Base-by-base conservation (phyloP, 2,888 invertebrate genomes). In the Gymnocheta viridis region DNA sequence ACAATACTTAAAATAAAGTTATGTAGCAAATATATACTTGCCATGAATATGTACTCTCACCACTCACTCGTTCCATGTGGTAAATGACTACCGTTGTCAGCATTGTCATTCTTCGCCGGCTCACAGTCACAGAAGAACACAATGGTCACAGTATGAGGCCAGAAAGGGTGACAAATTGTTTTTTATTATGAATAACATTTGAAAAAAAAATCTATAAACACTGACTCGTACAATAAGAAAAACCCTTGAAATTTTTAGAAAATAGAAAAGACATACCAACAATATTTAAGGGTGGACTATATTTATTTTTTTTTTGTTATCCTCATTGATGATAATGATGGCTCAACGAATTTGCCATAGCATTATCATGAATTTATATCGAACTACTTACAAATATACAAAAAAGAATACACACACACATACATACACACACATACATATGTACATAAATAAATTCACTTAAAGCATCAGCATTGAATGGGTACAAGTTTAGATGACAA, bases 141-240 rank as follows among this genome's bases (percentile, higher is more conserved):
- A 54, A 47, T 58, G 44, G n/a, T 10, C 58, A 72, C 66, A 80
- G 81, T 56, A 17, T 77, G 81, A 81, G 84, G 73, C 89, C 87
- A 88, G n/a, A 89, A 89, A 89, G 89, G 89, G 89, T 90, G 90
- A 90, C 89, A 90, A 90, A 90, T 90, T 90, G 90, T 89, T 90
- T 90, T 90, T 90, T 90, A 89, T 90, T 89, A 88, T 24, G 10
- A 72, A 35, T 47, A 60, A 56, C 22, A 62, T 38, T 44, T 38
- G n/a, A 64, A 56, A 54, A 22, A 44, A 29, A 10, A 38, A 54
- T 4, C 32, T 32, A 24, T 2, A 38, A 47, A 44, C 4, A 17
- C 22, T 9, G 2, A 9, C 17, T 5, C 14, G 24, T n/a, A 66
- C 72, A 56, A 47, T 27, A 49, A 51, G 12, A 41, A 62, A 62